Conservation (phyloP, 2,888 invertebrate genomes). For the Andrena minutula region DNA sequence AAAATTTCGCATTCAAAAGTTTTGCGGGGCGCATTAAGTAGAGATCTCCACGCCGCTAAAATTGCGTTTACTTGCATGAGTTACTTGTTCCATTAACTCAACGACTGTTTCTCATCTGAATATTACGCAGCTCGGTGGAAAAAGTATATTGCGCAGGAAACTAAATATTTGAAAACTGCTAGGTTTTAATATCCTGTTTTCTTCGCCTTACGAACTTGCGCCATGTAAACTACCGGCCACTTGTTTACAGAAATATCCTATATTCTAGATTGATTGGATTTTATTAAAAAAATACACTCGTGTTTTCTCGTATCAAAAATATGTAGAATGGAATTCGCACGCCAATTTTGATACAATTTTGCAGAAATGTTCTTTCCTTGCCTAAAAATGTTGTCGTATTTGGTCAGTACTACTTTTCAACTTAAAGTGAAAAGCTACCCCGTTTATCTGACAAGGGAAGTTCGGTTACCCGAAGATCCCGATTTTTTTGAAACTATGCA, state of each 20-base stretch:
- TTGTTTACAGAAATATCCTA: not conserved
- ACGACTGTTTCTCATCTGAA: not conserved
- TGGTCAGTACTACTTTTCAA: too few species aligned
- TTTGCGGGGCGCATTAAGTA: constrained; percentile 21
- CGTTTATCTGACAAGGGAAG: too few species aligned
- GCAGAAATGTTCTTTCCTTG: too few species aligned
- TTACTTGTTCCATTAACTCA: constrained; percentile 8
- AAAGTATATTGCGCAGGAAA: constrained; percentile 1
- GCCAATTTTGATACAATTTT: too few species aligned
- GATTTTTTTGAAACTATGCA: too few species aligned
- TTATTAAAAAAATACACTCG: too few species aligned
- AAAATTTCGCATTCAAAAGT: constrained; percentile 39
- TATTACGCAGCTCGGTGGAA: not conserved
- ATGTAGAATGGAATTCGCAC: too few species aligned
- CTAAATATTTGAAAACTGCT: not conserved
- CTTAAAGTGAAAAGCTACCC: too few species aligned
- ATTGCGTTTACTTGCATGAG: constrained; percentile 3
- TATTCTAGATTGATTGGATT: not conserved
- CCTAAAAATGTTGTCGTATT: too few species aligned
- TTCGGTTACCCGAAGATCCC: too few species aligned
- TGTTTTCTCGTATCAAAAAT: too few species aligned
- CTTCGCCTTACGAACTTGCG: not conserved
- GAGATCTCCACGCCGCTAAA: constrained; percentile 17
- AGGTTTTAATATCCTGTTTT: not conserved
- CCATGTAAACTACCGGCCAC: too few species aligned